Evolutionary conservation across 2,797 vertebrate species (phyloP), one percentile per base, ranked within the genome.

Genomic region (Macropus fuliginosus): DNA sequence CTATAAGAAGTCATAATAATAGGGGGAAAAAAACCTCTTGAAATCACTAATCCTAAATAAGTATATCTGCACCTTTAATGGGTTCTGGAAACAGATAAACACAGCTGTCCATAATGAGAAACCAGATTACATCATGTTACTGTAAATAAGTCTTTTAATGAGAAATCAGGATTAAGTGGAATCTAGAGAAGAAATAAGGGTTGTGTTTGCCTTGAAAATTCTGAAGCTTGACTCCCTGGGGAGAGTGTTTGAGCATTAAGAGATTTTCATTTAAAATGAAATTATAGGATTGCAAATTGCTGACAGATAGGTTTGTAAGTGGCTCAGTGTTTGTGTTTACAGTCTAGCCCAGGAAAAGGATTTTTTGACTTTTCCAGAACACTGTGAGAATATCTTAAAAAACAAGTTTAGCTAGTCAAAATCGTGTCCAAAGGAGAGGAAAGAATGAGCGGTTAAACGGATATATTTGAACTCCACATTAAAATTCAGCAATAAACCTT

Each of bases 401-500:
- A 62, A 93, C 91, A 92, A 54, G 97, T 98, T 95, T 91, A 98
- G 91, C 91, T 97, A 97, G 98, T 98, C 97, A 98, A 98, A 98
- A 98, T 97, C 96, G 98, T 98, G 94, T 94, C 96, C 95, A 95
- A 94, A 97, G 96, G 97, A 96, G 2, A 95, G 56, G 91, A 96
- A 97, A 95, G 91, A 97, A 95, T 96, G 94, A 97, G 93, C 94
- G 96, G 55, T 97, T 97, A 98, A 96, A 94, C 18, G 97, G 91
- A 97, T 98, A 21, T 97, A 98, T 98, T 97, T 97, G 94, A 98
- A 96, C 95, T 96, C 95, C 96, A 90, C 56, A 96, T 97, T 98
- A 97, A 98, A 98, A 98, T 98, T 98, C 94, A 96, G 97, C 56
- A 97, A 97, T 97, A 98, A 97, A 96, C 81, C 40, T 97, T 98